Evolutionary conservation across 2,888 invertebrate genomes (phyloP).

Genomic region (Sinohyriopsis cumingii): DNA sequence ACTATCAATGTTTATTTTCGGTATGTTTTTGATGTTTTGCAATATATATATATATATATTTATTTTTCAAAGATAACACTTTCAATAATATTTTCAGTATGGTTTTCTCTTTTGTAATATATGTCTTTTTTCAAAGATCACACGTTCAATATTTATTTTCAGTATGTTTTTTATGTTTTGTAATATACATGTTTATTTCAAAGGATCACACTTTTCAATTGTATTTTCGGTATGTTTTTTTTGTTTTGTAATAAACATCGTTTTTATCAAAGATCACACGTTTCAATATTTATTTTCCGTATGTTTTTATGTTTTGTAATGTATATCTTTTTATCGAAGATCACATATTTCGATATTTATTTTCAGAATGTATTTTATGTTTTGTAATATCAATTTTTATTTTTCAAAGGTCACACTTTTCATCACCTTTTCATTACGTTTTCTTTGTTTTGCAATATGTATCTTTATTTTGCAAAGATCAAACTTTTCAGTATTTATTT

Average conservation of each 20-base stretch:
- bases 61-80: too few species aligned
- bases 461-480: background rate
- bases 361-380: background rate
- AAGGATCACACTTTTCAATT: background rate
- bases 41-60: too few species aligned
- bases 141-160: background rate
- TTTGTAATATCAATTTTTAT: background rate
- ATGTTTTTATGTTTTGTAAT: background rate
- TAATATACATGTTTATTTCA: too few species aligned
- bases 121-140: too few species aligned
- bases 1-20: constrained; percentile 15
- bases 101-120: background rate
- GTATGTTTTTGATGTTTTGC: constrained; percentile 10
- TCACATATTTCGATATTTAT: background rate
- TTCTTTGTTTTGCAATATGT: too few species aligned
- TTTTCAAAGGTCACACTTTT: background rate
- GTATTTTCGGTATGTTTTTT: background rate
- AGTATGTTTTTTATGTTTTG: background rate
- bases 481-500: background rate
- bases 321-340: too few species aligned
- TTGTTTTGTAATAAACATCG: too few species aligned
- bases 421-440: too few species aligned
- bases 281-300: background rate
- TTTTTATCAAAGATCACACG: too few species aligned
- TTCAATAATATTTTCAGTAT: background rate